phyloP scores from a whole-genome alignment of 2,113 vertebrate genomes.

The Scopus umbretta region DNA sequence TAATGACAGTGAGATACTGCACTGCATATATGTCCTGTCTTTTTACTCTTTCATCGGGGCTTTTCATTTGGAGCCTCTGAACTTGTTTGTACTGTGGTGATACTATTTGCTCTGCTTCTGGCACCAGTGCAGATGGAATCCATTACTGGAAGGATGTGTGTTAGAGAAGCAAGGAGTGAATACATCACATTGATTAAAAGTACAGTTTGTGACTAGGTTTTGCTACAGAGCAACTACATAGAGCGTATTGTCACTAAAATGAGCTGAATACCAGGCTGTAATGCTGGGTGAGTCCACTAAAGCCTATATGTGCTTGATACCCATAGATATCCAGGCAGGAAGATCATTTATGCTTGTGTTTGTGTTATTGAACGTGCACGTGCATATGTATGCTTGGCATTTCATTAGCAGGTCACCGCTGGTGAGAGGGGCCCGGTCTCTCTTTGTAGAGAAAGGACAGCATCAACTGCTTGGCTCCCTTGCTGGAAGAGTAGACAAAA shows the following conservation, averaged over 20 bases:
- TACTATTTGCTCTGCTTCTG: slow-evolving; percentile 57
- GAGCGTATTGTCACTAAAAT: not conserved
- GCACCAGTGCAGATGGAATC: slow-evolving; percentile 10
- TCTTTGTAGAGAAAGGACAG: not conserved
- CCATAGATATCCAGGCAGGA: not conserved
- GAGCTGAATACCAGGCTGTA: not conserved
- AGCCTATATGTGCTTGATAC: not conserved
- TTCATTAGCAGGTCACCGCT: not conserved
- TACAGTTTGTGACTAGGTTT: slow-evolving; percentile 11
- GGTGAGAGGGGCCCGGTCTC: not conserved
- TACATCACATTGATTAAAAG: slow-evolving; percentile 47
- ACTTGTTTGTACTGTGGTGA: slow-evolving; percentile 34
- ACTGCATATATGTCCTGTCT: not conserved
- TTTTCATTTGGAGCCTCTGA: slow-evolving; percentile 13
- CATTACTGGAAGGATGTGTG: slow-evolving; percentile 17
- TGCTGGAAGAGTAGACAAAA: not conserved
- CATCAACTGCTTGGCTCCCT: not conserved
- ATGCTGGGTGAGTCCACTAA: not conserved
- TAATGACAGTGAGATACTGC: not conserved
- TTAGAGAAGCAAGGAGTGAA: slow-evolving; percentile 15
- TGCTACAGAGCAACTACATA: not conserved
- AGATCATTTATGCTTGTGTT: not conserved
- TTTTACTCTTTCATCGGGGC: slow-evolving; percentile 8
- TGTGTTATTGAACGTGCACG: not conserved
- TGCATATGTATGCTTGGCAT: not conserved